These are phyloP conservation scores for Bungarus multicinctus DNA, from an alignment of 2,113 vertebrate species.

Conservation along the genomic window DNA sequence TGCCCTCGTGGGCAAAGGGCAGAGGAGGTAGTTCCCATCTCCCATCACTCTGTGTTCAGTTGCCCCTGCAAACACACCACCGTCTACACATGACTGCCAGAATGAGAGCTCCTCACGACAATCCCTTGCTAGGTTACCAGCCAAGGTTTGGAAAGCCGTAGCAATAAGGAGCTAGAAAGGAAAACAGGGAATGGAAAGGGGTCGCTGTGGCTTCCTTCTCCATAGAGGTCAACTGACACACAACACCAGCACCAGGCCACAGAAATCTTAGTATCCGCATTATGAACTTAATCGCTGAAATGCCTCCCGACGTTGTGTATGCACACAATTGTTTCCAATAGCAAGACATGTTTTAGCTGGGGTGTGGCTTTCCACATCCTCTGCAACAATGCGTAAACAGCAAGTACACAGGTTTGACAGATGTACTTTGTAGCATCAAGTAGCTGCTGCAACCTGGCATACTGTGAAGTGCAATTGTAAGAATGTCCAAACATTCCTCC, in stretches of 20 bases:
- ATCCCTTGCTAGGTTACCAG: neutral
- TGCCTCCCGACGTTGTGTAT: neutral
- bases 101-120: neutral
- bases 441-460: neutral
- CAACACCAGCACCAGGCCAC: neutral
- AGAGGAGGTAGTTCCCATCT: neutral
- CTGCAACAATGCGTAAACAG: neutral
- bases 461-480: neutral
- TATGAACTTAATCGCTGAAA: neutral
- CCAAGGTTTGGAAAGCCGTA: too few relatives aligned
- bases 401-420: neutral
- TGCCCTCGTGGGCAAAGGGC: neutral
- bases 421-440: neutral
- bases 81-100: neutral
- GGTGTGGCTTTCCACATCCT: neutral
- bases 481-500: too few relatives aligned
- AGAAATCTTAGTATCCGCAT: neutral
- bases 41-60: neutral
- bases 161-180: neutral
- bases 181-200: neutral
- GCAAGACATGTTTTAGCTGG: neutral
- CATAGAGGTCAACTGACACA: neutral
- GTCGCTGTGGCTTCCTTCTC: neutral
- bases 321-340: neutral
- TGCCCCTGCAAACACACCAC: neutral